Conservation (phyloP, 2,888 invertebrate genomes). For the Drosophila lacicola region DNA sequence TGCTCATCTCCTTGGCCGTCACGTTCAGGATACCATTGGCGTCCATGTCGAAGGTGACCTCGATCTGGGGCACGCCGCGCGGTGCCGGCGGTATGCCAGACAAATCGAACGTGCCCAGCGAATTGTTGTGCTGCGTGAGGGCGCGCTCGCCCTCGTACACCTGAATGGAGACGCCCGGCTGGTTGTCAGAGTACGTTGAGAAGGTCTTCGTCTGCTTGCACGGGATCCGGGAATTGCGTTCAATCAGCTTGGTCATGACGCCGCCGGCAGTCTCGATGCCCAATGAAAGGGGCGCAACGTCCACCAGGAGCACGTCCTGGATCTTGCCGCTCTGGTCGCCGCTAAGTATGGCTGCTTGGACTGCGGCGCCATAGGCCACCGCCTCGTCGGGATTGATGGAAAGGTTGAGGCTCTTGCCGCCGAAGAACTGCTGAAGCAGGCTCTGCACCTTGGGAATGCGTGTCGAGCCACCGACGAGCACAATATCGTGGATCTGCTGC, state of each 20-base stretch:
- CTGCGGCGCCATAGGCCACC: conserved; percentile 36
- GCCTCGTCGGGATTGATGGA: conserved; percentile 39
- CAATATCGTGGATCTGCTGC: conserved; percentile 30
- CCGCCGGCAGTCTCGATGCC: conserved; percentile 40
- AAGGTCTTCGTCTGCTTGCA: conserved; percentile 40
- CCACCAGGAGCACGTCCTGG: conserved; percentile 37
- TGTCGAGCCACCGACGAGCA: conserved; percentile 36
- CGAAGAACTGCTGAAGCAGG: conserved; percentile 35
- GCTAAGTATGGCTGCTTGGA: conserved; percentile 38
- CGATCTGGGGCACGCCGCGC: conserved; percentile 93
- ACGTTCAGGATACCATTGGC: conserved; percentile 98
- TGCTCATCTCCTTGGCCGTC: conserved; percentile 90
- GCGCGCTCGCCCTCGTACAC: conserved; percentile 38
- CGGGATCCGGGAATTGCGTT: conserved; percentile 35
- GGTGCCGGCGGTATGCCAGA: conserved; percentile 92
- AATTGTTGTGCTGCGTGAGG: conserved; percentile 29
- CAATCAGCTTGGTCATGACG: conserved; percentile 36
- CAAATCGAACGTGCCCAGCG: conserved; percentile 34
- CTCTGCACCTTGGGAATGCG: conserved; percentile 38
- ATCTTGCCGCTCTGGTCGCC: conserved; percentile 37
- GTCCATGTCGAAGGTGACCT: conserved; percentile 92
- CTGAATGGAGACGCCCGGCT: conserved; percentile 36
- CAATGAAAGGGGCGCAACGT: conserved; percentile 32
- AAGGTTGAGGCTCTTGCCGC: conserved; percentile 34
- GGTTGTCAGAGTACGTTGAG: conserved; percentile 37